Base-by-base conservation (phyloP, 2,888 invertebrate species). In the Caenorhabditis drosophilae region DNA sequence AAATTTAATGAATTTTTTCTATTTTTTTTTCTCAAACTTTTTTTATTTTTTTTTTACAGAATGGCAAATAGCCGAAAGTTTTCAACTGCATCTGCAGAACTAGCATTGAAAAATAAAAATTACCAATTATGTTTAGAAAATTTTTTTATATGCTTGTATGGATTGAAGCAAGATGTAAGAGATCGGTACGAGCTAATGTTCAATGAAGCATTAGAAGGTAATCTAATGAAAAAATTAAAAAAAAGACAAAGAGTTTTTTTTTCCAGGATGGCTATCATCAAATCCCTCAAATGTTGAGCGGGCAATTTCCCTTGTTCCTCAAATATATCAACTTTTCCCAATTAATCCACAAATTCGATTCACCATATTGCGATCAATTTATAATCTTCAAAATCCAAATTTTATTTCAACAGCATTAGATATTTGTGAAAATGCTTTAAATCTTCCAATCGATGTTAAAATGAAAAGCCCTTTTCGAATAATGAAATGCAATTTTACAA, bases 401-500 rank as follows among this genome's bases (percentile, higher is more conserved):
- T 16, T 27, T 31, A 12, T 27, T n/a, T 23, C 45, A 27, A 45
- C 15, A 15, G 6, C 16, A 3, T 16, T 45, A 4, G 27, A 27
- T 2, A 16, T 27, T 7, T 45, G 45, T 18, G 15, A 45, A 9
- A 23, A 42, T 12, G 9, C 23, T 15, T 23, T 27, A 2, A 26
- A n/a, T 15, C 2, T 15, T 3, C 18, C n/a, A 15, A 16, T 2
- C 15, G n/a, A 16, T 31, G 15, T 4, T 16, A 18, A 31, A 22
- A n/a, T 12, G 20, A 1, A 2, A n/a, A n/a, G 35, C 2, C 12
- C 2, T 20, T 16, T 35, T 4, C 15, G 40, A 40, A 38, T 26
- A 4, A 25, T 50, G 15, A 16, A 40, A 27, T 16, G 7, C 35
- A 72, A 72, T 45, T 40, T 73, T 23, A 34, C 52, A 2, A 52